A percentile compares a stretch with the other conserved stretches of the same genome.
Evolutionary conservation across 2,797 vertebrate genomes (phyloP).

Genomic region (Gorsachius magnificus): DNA sequence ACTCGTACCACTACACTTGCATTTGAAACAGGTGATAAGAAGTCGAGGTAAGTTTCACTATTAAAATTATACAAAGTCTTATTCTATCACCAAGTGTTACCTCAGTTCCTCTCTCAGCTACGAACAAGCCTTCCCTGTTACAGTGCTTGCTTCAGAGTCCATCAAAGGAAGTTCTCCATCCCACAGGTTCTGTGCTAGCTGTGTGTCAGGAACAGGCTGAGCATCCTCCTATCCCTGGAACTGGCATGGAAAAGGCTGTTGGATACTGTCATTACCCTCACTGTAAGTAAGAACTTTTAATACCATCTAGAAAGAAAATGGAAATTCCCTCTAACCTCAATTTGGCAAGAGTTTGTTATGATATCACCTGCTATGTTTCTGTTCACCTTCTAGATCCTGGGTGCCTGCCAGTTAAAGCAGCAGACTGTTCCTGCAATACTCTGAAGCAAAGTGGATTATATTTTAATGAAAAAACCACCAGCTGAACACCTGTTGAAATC

Average conservation of each 20-base stretch:
- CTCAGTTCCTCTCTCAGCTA: neutral
- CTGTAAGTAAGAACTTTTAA: neutral
- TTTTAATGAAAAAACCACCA: neutral
- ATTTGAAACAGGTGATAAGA: neutral
- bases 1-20: neutral
- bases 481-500: neutral
- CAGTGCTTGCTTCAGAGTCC: neutral
- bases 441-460: neutral
- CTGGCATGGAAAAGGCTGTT: neutral
- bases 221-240: neutral
- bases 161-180: neutral
- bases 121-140: neutral
- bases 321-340: conserved; percentile 18
- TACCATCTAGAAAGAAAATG: neutral
- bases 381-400: neutral
- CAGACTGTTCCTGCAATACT: neutral
- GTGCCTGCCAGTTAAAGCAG: neutral
- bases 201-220: neutral
- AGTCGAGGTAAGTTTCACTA: neutral
- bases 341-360: conserved; percentile 10
- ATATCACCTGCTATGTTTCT: neutral
- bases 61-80: neutral
- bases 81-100: neutral
- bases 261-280: neutral
- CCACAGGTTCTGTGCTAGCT: neutral